A percentile compares a stretch with the other conserved stretches of the same genome.
phyloP scores from a whole-genome alignment of 2,113 vertebrate species.

The Sclerurus mexicanus region DNA sequence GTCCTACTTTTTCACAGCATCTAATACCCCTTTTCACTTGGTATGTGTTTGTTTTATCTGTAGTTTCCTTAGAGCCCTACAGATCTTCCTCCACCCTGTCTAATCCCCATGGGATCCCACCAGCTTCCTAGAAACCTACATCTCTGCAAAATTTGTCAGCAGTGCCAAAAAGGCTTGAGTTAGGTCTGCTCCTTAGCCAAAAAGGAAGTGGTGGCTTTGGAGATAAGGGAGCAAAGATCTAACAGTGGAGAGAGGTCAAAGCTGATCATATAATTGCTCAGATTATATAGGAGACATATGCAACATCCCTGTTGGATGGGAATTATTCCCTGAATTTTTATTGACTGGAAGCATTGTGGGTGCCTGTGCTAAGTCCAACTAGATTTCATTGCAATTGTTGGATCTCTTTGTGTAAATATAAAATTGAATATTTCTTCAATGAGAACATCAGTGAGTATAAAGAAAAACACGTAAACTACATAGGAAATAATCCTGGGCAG shows the following conservation, averaged over 20 bases:
- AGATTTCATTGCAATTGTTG: fast-evolving
- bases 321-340: neutral
- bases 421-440: neutral
- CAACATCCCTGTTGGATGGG: neutral
- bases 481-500: neutral
- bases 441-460: neutral
- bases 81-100: neutral
- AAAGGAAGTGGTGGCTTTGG: neutral
- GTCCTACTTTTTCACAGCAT: neutral
- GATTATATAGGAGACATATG: neutral
- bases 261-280: neutral
- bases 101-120: fast-evolving
- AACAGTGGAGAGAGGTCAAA: neutral
- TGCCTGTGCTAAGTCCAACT: neutral
- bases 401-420: neutral
- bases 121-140: neutral
- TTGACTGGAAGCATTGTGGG: neutral
- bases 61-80: neutral
- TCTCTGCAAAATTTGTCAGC: neutral
- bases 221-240: neutral
- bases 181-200: neutral
- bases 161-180: neutral
- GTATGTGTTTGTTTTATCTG: neutral
- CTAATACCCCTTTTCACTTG: neutral
- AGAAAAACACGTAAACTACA: neutral